A percentile compares a stretch with the other conserved stretches of the same genome.
Evolutionary conservation across 2,797 vertebrate genomes (phyloP).

Genomic region (Borostomias antarcticus): DNA sequence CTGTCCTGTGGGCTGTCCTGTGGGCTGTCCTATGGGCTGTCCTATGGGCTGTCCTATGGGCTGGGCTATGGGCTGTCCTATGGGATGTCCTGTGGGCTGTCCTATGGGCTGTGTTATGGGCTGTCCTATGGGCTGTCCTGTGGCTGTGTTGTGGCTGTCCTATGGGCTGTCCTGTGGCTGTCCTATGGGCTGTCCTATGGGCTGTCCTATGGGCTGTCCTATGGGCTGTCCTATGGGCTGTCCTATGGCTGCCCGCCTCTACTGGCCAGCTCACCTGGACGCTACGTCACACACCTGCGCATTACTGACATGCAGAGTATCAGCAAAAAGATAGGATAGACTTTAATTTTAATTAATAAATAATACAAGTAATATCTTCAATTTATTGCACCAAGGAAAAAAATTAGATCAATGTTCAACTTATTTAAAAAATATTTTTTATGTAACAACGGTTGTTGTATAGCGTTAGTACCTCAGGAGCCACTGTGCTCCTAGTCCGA

Average conservation of each 20-base stretch:
- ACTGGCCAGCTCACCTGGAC: constrained; percentile 20
- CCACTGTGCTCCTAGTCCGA: neutral
- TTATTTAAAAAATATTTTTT: no score
- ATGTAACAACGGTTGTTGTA: no score
- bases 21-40: neutral
- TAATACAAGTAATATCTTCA: no score
- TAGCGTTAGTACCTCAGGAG: no score
- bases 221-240: neutral
- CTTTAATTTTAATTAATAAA: no score
- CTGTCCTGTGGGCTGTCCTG: neutral
- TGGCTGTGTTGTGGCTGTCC: no score
- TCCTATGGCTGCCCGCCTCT: neutral
- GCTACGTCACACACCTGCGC: constrained; percentile 10
- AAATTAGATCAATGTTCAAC: neutral
- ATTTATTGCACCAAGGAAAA: constrained; percentile 15
- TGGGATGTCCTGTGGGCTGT: neutral
- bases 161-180: neutral
- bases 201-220: neutral
- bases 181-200: neutral
- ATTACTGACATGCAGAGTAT: neutral
- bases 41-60: neutral
- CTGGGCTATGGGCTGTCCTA: neutral
- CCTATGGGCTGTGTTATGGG: no score
- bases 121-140: neutral
- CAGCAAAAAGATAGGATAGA: neutral